phyloP scores from a whole-genome alignment of 1,140 invertebrate species.

The Neodiprion pinetum region DNA sequence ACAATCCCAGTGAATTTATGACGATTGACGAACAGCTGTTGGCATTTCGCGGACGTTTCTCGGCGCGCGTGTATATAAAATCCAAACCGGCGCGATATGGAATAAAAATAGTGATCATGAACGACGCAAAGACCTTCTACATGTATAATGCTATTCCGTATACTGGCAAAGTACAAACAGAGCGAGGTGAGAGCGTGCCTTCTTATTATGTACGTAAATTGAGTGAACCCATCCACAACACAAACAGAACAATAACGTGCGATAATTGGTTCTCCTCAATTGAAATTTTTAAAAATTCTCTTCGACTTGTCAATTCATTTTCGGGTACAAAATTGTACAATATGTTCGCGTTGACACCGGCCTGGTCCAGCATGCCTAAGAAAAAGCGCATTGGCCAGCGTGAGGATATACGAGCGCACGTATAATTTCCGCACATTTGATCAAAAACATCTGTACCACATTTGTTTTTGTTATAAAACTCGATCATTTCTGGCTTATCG shows the following conservation, averaged over 20 bases:
- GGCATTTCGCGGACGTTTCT: slow-evolving; percentile 51
- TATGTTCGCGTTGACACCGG: slow-evolving; percentile 27
- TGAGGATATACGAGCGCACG: slow-evolving; percentile 42
- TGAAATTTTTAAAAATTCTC: slow-evolving; percentile 40
- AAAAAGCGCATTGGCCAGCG: slow-evolving; percentile 50
- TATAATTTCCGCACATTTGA: slow-evolving; percentile 40
- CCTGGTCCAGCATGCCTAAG: slow-evolving; percentile 38
- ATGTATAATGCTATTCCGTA: slow-evolving; percentile 42
- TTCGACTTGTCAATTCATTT: slow-evolving; percentile 40
- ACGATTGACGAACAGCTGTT: slow-evolving; percentile 55
- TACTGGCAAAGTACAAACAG: slow-evolving; percentile 30
- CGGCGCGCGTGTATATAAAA: slow-evolving; percentile 54
- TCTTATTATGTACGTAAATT: slow-evolving; percentile 30
- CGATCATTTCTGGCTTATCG: slow-evolving; percentile 49
- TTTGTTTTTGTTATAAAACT: slow-evolving; percentile 50
- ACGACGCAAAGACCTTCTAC: slow-evolving; percentile 36
- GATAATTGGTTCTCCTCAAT: slow-evolving; percentile 51
- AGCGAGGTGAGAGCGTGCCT: slow-evolving; percentile 15
- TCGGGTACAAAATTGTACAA: slow-evolving; percentile 47
- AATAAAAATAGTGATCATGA: slow-evolving; percentile 46
- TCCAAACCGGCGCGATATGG: slow-evolving; percentile 47
- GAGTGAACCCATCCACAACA: slow-evolving; percentile 31
- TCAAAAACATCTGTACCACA: slow-evolving; percentile 52
- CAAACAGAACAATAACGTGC: slow-evolving; percentile 43
- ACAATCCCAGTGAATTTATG: slow-evolving; percentile 36